A percentile compares a stretch with the other conserved stretches of the same genome.
These are phyloP conservation scores for Zapus hudsonius DNA, from an alignment of 2,113 vertebrate species.

Conservation along the genomic window DNA sequence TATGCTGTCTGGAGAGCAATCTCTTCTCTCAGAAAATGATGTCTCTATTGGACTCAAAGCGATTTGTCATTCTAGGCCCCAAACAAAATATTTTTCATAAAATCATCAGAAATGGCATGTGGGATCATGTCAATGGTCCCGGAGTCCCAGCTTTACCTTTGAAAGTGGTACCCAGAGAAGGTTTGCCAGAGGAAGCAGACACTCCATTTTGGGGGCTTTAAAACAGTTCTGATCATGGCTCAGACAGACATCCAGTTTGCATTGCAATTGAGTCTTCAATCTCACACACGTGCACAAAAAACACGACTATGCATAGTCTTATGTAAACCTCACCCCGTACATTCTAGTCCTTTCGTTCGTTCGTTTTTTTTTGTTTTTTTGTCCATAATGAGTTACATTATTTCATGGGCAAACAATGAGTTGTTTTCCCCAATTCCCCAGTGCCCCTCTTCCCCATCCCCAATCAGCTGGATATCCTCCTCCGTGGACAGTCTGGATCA, in stretches of 20 bases:
- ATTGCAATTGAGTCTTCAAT: neutral
- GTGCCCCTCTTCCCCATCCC: no score
- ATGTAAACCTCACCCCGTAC: neutral
- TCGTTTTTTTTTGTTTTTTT: no score
- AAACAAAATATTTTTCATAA: slow-evolving; percentile 77
- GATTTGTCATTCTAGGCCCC: slow-evolving; percentile 72
- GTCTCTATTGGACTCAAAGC: slow-evolving; percentile 65
- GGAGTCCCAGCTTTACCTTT: slow-evolving; percentile 27
- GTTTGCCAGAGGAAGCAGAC: slow-evolving; percentile 56
- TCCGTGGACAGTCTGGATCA: no score
- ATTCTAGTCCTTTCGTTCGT: no score
- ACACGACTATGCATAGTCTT: neutral
- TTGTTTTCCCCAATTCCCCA: no score
- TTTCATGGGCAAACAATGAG: no score
- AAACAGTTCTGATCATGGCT: slow-evolving; percentile 33
- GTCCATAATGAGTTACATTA: no score
- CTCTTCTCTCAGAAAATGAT: slow-evolving; percentile 74
- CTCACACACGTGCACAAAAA: neutral
- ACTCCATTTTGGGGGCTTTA: slow-evolving; percentile 49
- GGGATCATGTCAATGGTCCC: slow-evolving; percentile 49
- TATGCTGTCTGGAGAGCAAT: slow-evolving; percentile 73
- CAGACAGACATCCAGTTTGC: slow-evolving; percentile 2
- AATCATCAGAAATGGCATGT: slow-evolving; percentile 71
- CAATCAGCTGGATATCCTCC: no score
- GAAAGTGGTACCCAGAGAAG: slow-evolving; percentile 60